Evolutionary conservation across 2,888 invertebrate species (phyloP).

Genomic region (Chouioia cunea): DNA sequence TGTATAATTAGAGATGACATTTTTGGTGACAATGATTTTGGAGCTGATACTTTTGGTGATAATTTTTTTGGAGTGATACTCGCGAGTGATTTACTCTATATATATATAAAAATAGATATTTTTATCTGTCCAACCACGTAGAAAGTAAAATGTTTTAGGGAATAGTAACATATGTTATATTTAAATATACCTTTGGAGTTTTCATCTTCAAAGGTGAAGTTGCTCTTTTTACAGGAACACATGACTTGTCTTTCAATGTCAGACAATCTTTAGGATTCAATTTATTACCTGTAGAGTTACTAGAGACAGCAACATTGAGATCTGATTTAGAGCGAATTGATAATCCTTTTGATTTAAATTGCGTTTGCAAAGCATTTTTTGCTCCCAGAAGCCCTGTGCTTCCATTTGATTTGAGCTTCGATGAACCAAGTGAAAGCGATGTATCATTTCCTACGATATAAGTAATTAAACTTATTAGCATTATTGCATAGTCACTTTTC

Average conservation of each 20-base stretch:
- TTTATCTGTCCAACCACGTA: conserved; percentile 7
- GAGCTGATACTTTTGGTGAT: background rate
- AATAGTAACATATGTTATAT: conserved; percentile 3
- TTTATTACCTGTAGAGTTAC: conserved; percentile 9
- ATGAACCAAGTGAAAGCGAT: conserved; percentile 16
- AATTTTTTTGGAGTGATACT: conserved; percentile 34
- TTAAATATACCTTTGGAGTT: conserved; percentile 41
- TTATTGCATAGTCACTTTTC: no score
- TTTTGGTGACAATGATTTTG: conserved; percentile 37
- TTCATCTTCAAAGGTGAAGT: conserved; percentile 45
- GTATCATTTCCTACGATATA: conserved; percentile 43
- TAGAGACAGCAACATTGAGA: conserved; percentile 49
- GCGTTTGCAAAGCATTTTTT: conserved; percentile 43
- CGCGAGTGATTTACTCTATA: conserved; percentile 23
- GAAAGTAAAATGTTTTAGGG: background rate
- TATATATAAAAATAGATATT: conserved; percentile 11
- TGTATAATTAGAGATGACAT: conserved; percentile 35
- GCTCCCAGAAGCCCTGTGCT: conserved; percentile 20
- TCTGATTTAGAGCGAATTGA: conserved; percentile 55
- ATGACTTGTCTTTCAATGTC: conserved; percentile 29
- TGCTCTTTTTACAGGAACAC: conserved; percentile 16
- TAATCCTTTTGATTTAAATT: conserved; percentile 53
- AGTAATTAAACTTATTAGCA: background rate
- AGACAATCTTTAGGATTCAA: conserved; percentile 16
- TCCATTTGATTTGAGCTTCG: conserved; percentile 45